phyloP scores from a whole-genome alignment of 1,140 invertebrate species.

The Pachyrhynchus sulphureomaculatus region DNA sequence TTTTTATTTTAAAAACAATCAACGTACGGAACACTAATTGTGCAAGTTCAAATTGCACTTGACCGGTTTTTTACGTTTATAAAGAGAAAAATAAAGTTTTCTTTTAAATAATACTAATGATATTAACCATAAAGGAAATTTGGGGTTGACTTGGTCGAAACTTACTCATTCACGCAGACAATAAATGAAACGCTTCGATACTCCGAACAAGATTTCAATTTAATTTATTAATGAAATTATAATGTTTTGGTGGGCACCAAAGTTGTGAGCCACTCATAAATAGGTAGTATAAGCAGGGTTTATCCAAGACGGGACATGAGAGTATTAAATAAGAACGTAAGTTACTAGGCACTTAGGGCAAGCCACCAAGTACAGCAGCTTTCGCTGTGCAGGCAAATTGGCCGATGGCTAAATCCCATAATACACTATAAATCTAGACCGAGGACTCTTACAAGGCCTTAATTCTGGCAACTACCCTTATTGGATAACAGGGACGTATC shows the following conservation, averaged over 20 bases:
- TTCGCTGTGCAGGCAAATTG: constrained; percentile 26
- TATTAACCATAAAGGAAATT: too few species aligned
- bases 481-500: background rate
- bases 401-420: constrained; percentile 15
- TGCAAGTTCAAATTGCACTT: too few species aligned
- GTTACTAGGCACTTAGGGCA: constrained; percentile 18
- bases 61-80: too few species aligned
- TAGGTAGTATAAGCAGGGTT: constrained; percentile 10
- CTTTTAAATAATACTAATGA: too few species aligned
- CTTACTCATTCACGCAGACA: too few species aligned
- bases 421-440: constrained; percentile 21
- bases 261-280: constrained; percentile 22
- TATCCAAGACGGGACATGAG: constrained; percentile 6
- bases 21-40: too few species aligned
- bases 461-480: background rate
- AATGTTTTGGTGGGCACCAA: background rate
- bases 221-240: background rate
- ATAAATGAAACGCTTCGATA: too few species aligned
- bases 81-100: too few species aligned
- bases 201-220: background rate
- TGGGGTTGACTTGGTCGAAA: too few species aligned
- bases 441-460: constrained; percentile 19
- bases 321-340: constrained; percentile 22
- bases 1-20: too few species aligned
- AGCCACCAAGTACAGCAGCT: constrained; percentile 18